Conservation (phyloP, 2,113 vertebrate genomes). For the Salvator merianae region DNA sequence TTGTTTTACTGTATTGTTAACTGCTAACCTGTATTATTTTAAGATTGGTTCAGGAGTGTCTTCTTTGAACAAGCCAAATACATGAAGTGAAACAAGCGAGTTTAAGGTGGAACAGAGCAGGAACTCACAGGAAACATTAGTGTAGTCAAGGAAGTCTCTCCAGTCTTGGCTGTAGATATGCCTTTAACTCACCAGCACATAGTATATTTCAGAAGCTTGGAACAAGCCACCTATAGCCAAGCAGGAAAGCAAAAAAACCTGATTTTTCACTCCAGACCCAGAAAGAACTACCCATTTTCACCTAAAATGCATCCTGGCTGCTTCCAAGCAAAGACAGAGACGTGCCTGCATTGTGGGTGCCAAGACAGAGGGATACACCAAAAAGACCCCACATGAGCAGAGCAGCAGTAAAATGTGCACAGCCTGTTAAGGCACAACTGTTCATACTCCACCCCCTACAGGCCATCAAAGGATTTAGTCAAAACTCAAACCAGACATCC, state of each 20-base stretch:
- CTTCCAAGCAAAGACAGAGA: neutral
- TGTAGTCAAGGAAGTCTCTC: neutral
- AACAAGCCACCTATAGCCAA: neutral
- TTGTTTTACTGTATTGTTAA: no score
- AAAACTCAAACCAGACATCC: neutral
- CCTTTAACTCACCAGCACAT: neutral
- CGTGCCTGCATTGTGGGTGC: neutral
- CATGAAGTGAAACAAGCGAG: no score
- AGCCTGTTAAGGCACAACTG: neutral
- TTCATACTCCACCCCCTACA: neutral
- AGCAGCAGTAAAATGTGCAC: neutral
- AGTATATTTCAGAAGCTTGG: neutral
- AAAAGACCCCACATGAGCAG: neutral
- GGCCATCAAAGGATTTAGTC: neutral
- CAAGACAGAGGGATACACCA: neutral
- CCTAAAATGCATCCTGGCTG: neutral
- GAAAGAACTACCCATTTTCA: neutral
- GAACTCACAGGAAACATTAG: neutral
- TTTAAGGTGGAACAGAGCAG: neutral
- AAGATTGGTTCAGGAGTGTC: no score
- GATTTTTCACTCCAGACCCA: neutral
- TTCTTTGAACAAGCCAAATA: no score
- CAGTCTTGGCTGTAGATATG: neutral
- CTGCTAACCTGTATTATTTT: no score
- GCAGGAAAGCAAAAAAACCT: neutral